These are phyloP conservation scores for Saturnia japonica DNA, from an alignment of 2,888 invertebrate species.

Conservation along the genomic window DNA sequence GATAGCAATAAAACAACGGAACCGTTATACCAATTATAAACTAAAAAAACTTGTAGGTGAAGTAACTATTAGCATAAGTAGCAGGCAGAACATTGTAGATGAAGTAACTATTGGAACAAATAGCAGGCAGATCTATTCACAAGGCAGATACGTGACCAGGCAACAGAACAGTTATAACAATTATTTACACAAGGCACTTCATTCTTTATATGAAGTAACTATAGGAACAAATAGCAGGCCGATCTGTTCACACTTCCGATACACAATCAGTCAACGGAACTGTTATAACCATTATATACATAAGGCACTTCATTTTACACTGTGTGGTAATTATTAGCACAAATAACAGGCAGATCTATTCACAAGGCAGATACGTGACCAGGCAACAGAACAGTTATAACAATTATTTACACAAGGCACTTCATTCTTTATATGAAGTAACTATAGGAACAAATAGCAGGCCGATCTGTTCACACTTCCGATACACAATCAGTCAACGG, in stretches of 20 bases:
- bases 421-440: neutral
- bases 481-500: conserved; percentile 56
- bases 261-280: conserved; percentile 54
- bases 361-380: neutral
- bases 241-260: neutral
- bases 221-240: neutral
- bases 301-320: no score
- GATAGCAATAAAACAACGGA: conserved; percentile 55
- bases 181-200: neutral
- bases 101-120: no score
- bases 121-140: neutral
- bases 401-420: neutral
- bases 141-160: neutral
- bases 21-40: conserved; percentile 69
- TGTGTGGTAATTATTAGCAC: no score
- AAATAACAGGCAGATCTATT: neutral
- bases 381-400: neutral
- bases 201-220: neutral
- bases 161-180: neutral
- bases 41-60: no score
- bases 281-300: conserved; percentile 69
- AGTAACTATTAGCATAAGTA: no score
- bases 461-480: neutral
- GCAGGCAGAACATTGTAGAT: no score
- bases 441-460: neutral